A percentile compares a stretch with the other conserved stretches of the same genome.
These are phyloP conservation scores for Nymphalis c-album DNA, from an alignment of 2,888 invertebrate genomes.

Conservation along the genomic window DNA sequence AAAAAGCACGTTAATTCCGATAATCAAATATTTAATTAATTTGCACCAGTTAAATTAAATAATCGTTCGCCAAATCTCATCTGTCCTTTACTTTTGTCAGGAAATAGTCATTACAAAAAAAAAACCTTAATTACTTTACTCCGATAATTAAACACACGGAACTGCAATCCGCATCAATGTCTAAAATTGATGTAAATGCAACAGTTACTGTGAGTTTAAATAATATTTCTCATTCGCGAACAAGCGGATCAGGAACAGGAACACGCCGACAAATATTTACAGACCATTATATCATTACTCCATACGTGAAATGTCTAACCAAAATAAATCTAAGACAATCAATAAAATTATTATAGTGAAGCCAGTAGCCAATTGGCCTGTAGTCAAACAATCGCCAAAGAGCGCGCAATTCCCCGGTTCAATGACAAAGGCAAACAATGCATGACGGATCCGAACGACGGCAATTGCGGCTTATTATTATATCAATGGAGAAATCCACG, in stretches of 20 bases:
- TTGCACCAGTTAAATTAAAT: slow-evolving; percentile 45
- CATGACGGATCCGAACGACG: slow-evolving; percentile 54
- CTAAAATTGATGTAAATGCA: neutral
- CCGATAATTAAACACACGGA: slow-evolving; percentile 30
- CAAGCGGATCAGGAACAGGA: neutral
- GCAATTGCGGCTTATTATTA: slow-evolving; percentile 64
- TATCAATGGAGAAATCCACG: slow-evolving; percentile 74
- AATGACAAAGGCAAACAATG: slow-evolving; percentile 72
- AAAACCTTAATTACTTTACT: slow-evolving; percentile 44
- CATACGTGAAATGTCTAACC: neutral
- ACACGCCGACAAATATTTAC: neutral
- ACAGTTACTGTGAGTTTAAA: neutral
- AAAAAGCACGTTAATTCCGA: slow-evolving; percentile 23
- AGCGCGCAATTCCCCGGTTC: slow-evolving; percentile 59
- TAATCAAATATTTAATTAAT: slow-evolving; percentile 22
- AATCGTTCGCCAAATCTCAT: slow-evolving; percentile 51
- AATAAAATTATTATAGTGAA: slow-evolving; percentile 19
- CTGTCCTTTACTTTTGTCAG: slow-evolving; percentile 53
- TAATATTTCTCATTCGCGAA: neutral
- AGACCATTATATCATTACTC: neutral
- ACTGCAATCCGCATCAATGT: slow-evolving; percentile 14
- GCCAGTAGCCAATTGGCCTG: slow-evolving; percentile 42
- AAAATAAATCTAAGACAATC: slow-evolving; percentile 18
- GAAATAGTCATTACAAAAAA: slow-evolving; percentile 53
- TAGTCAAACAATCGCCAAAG: slow-evolving; percentile 53